Evolutionary conservation across 2,797 vertebrate species (phyloP).

Genomic region (Manis javanica): DNA sequence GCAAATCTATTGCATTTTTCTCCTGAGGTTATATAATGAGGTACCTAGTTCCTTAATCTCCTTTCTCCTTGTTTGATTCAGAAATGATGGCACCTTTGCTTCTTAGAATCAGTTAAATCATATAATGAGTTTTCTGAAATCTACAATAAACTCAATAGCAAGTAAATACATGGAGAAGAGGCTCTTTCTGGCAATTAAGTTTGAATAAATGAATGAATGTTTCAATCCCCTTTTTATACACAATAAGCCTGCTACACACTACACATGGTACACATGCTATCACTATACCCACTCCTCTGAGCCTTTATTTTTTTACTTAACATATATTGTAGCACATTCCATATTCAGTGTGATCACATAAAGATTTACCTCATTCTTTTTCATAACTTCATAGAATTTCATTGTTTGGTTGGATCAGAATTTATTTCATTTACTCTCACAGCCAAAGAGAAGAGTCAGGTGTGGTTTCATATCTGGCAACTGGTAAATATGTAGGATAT

Average conservation of each 20-base stretch:
- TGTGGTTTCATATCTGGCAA: neutral
- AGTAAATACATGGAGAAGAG: neutral
- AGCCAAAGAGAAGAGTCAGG: neutral
- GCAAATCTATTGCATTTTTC: neutral
- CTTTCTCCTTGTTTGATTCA: neutral
- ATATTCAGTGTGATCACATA: neutral
- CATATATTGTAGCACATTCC: neutral
- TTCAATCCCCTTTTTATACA: neutral
- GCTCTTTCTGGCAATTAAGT: neutral
- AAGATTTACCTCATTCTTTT: neutral
- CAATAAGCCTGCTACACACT: neutral
- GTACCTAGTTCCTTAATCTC: neutral
- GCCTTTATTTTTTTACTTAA: neutral
- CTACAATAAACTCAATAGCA: neutral
- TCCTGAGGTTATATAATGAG: neutral
- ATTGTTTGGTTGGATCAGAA: neutral
- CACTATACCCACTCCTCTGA: neutral
- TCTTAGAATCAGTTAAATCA: conserved; percentile 14
- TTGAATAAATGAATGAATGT: neutral
- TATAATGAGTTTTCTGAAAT: neutral
- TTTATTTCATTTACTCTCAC: neutral
- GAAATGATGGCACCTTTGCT: neutral
- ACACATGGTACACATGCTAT: no score
- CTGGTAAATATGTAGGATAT: neutral
- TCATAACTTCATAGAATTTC: neutral